Evolutionary conservation across 2,888 invertebrate genomes (phyloP).

Genomic region (Blastobasis lacticolella): DNA sequence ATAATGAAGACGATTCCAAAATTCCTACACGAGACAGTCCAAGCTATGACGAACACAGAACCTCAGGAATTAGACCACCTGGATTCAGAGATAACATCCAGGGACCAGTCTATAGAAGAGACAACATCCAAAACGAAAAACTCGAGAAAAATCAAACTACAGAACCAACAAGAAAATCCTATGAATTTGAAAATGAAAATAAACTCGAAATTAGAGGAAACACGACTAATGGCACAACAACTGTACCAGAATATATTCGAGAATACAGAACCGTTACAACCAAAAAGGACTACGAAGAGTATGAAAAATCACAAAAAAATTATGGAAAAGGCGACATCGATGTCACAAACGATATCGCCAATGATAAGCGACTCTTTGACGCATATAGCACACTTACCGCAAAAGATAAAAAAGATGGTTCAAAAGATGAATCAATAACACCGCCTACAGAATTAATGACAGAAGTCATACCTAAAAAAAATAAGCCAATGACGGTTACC

Average conservation of each 20-base stretch:
- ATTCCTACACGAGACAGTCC: constrained; percentile 58
- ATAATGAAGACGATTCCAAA: constrained; percentile 55
- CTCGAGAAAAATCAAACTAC: constrained; percentile 16
- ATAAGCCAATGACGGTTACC: constrained; percentile 32
- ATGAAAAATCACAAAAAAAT: constrained; percentile 42
- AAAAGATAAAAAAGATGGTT: constrained; percentile 54
- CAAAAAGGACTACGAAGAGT: constrained; percentile 33
- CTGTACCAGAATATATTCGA: constrained; percentile 54
- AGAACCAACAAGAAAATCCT: constrained; percentile 28
- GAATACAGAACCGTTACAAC: constrained; percentile 44
- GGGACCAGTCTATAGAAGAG: constrained; percentile 22
- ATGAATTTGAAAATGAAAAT: constrained; percentile 38
- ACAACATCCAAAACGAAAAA: constrained; percentile 15
- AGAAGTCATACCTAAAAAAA: constrained; percentile 17
- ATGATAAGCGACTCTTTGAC: constrained; percentile 55
- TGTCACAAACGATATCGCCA: constrained; percentile 49
- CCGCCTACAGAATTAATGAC: constrained; percentile 19
- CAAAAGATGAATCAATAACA: constrained; percentile 50
- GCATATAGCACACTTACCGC: constrained; percentile 53
- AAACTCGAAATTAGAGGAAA: constrained; percentile 46
- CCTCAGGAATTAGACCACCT: constrained; percentile 28
- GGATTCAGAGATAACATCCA: constrained; percentile 31
- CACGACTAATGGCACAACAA: constrained; percentile 50
- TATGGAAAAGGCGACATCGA: constrained; percentile 43
- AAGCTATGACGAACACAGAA: constrained; percentile 33